phyloP scores from a whole-genome alignment of 2,888 invertebrate genomes.

The Latheticus oryzae region DNA sequence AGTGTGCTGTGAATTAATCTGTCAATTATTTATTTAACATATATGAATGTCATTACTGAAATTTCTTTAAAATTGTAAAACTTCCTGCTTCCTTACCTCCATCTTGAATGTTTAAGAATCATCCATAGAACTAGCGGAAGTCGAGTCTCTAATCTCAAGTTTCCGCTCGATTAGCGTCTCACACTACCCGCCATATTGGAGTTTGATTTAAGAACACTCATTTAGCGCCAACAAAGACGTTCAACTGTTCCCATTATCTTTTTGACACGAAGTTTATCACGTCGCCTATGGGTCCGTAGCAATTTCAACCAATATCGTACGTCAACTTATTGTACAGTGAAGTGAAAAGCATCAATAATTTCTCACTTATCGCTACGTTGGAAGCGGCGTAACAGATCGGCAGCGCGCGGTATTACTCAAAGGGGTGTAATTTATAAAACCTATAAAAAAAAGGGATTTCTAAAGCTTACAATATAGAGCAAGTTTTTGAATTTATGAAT shows the following conservation, averaged over 20 bases:
- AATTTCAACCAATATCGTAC: conserved; percentile 61
- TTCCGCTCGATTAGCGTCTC: conserved; percentile 66
- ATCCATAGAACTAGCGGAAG: conserved; percentile 43
- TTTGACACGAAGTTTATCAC: conserved; percentile 63
- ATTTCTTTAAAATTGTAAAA: no score
- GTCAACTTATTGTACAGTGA: conserved; percentile 54
- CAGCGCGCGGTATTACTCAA: conserved; percentile 21
- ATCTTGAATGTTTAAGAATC: no score
- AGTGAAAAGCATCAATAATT: conserved; percentile 56
- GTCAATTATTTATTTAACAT: no score
- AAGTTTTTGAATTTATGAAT: no score
- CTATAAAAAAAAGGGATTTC: no score
- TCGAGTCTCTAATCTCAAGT: conserved; percentile 63
- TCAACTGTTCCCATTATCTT: conserved; percentile 65
- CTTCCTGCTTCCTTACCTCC: no score
- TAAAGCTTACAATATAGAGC: no score
- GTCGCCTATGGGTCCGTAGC: conserved; percentile 51
- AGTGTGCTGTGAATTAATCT: no score
- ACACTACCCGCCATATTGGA: conserved; percentile 67
- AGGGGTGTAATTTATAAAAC: no score
- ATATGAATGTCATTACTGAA: no score
- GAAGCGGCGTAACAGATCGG: conserved; percentile 33
- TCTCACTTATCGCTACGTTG: conserved; percentile 47
- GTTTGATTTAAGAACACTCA: conserved; percentile 67
- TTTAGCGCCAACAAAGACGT: conserved; percentile 65